These are phyloP conservation scores for Vimba vimba DNA, from an alignment of 2,113 vertebrate species.

Conservation along the genomic window DNA sequence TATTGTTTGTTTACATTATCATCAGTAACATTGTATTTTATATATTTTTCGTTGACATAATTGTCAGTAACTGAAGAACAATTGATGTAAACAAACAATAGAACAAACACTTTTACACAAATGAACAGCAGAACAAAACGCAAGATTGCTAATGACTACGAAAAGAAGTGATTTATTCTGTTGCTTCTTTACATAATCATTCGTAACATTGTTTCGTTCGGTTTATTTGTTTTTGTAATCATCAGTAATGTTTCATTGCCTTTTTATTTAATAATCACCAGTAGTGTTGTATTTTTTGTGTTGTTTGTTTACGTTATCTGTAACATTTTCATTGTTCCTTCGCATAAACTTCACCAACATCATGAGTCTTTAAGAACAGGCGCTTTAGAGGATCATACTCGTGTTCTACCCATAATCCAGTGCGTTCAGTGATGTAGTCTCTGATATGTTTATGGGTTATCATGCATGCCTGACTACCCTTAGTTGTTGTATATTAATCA, in stretches of 20 bases:
- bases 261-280: neutral
- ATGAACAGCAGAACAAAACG: neutral
- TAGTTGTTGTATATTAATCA: slow-evolving; percentile 89
- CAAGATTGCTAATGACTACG: too few species aligned
- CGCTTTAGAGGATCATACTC: neutral
- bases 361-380: slow-evolving; percentile 1
- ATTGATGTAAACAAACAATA: neutral
- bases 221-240: neutral
- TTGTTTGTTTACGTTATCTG: neutral
- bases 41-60: neutral
- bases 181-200: neutral
- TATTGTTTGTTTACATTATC: neutral
- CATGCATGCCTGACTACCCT: slow-evolving; percentile 84
- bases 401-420: slow-evolving; percentile 53
- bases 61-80: neutral
- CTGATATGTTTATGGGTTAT: slow-evolving; percentile 74
- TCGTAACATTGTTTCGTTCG: neutral
- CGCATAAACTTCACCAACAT: too few species aligned
- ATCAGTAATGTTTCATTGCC: neutral
- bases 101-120: neutral
- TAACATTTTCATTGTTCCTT: too few species aligned
- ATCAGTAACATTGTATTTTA: neutral
- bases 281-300: neutral
- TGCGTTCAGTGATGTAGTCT: slow-evolving; percentile 68
- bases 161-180: neutral